phyloP scores from a whole-genome alignment of 2,888 invertebrate genomes.

The Pollenia angustigena region DNA sequence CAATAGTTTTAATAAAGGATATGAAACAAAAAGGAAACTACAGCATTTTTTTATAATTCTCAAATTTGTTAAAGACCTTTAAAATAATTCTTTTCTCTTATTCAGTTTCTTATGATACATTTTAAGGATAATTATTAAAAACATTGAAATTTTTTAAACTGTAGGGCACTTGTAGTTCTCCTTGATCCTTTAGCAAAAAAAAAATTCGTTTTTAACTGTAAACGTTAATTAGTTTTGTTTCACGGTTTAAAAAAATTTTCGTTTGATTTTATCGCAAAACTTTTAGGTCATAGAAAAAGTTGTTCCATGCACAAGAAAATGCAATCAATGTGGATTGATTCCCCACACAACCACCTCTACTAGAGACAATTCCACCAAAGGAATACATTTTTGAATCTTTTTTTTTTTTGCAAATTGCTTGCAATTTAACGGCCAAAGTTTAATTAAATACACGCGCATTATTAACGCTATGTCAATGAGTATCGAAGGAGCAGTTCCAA shows the following conservation, averaged over 20 bases:
- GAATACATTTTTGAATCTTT: conserved; percentile 31
- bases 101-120: too few species aligned
- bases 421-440: conserved; percentile 82
- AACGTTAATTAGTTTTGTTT: conserved; percentile 83
- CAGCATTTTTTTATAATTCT: too few species aligned
- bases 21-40: not conserved
- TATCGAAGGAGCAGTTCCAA: conserved; percentile 63
- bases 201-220: conserved; percentile 78
- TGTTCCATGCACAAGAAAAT: conserved; percentile 59
- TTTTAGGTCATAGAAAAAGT: conserved; percentile 67
- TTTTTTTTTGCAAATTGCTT: conserved; percentile 53
- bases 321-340: conserved; percentile 71
- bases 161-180: conserved; percentile 67
- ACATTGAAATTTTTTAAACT: not conserved
- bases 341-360: not conserved
- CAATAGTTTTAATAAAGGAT: not conserved
- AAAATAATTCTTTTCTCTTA: too few species aligned
- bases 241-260: conserved; percentile 66
- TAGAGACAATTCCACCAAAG: not conserved
- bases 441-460: conserved; percentile 80
- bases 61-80: too few species aligned
- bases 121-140: not conserved
- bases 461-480: conserved; percentile 77
- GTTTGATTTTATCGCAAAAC: conserved; percentile 73
- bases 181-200: conserved; percentile 19